These are phyloP conservation scores for Agrilus mali DNA, from an alignment of 2,888 invertebrate genomes.

Conservation along the genomic window DNA sequence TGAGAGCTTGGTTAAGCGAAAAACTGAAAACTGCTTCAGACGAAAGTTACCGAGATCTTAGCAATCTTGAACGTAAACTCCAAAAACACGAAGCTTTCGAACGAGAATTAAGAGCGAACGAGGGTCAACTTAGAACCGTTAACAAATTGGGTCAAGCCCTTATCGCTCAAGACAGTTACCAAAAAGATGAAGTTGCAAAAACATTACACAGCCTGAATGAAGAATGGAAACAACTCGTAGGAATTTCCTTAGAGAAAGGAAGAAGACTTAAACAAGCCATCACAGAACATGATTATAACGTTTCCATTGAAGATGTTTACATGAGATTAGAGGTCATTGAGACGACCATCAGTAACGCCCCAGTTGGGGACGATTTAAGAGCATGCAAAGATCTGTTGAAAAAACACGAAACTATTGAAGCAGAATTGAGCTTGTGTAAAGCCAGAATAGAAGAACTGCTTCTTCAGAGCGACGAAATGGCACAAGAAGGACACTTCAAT, in stretches of 20 bases:
- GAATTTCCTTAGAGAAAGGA: constrained; percentile 52
- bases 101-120: constrained; percentile 86
- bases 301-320: constrained; percentile 81
- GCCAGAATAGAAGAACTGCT: constrained; percentile 67
- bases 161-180: constrained; percentile 57
- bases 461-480: constrained; percentile 77
- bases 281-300: constrained; percentile 64
- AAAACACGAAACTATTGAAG: constrained; percentile 79
- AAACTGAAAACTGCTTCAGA: constrained; percentile 86
- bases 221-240: constrained; percentile 64
- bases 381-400: constrained; percentile 84
- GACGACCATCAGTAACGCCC: constrained; percentile 60
- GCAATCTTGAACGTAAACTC: constrained; percentile 78
- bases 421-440: constrained; percentile 75
- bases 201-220: constrained; percentile 58
- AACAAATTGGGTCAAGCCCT: constrained; percentile 68
- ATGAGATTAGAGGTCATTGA: constrained; percentile 79
- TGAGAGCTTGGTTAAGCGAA: constrained; percentile 81
- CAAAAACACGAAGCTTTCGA: constrained; percentile 97
- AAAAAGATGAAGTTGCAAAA: constrained; percentile 54
- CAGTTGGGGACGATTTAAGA: constrained; percentile 78
- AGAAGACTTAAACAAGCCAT: constrained; percentile 77
- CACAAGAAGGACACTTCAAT: constrained; percentile 90
- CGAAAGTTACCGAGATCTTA: constrained; percentile 83
- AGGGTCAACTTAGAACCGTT: constrained; percentile 77